Evolutionary conservation across 1,140 invertebrate genomes (phyloP).

Genomic region (Hirudo medicinalis): DNA sequence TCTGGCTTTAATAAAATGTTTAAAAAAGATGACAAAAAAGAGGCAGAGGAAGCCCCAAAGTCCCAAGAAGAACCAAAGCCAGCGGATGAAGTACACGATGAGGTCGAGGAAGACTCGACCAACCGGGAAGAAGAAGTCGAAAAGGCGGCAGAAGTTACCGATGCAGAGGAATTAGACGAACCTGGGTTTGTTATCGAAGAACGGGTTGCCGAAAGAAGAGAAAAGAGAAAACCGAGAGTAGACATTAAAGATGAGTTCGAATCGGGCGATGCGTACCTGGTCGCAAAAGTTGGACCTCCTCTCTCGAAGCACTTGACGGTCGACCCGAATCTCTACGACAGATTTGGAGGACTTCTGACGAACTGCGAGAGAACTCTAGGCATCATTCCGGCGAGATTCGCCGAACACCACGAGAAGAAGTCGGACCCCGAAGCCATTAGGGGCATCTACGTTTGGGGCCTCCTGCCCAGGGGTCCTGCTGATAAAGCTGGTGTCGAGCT

Average conservation of each 20-base stretch:
- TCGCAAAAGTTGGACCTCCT: neutral
- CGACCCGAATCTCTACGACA: neutral
- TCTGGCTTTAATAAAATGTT: neutral
- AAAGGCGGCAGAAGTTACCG: neutral
- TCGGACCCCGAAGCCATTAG: neutral
- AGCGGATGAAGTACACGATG: neutral
- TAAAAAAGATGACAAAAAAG: neutral
- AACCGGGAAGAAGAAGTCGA: neutral
- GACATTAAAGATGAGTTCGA: constrained; percentile 1
- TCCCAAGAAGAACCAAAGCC: neutral
- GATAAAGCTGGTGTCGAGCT: neutral
- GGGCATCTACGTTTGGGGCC: neutral
- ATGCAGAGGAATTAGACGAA: neutral
- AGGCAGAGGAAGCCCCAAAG: neutral
- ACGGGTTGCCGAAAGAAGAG: neutral
- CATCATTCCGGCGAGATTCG: neutral
- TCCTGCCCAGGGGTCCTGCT: neutral
- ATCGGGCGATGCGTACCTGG: neutral
- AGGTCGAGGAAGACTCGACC: neutral
- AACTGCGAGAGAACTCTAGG: neutral
- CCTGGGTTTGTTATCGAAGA: neutral
- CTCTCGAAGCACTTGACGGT: neutral
- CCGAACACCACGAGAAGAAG: neutral
- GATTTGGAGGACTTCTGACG: constrained; percentile 3
- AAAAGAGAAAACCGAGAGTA: neutral